A percentile compares a stretch with the other conserved stretches of the same genome.
Conservation (phyloP, 2,113 vertebrate species). For the Podocnemis expansa region DNA sequence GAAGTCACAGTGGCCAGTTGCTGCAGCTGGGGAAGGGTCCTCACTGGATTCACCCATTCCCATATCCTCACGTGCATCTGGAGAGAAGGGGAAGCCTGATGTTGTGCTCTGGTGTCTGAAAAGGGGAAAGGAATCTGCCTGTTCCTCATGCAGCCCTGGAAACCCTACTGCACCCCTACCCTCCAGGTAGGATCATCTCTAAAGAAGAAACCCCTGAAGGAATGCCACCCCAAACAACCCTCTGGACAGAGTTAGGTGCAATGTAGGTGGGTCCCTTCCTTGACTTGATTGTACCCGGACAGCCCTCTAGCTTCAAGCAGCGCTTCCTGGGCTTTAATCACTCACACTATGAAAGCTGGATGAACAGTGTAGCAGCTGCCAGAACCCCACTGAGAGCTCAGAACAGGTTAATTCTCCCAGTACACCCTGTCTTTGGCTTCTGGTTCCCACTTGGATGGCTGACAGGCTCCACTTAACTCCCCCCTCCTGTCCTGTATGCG, state of each 20-base stretch:
- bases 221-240: not conserved
- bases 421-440: not conserved
- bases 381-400: not conserved
- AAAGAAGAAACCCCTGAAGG: not conserved
- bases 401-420: not conserved
- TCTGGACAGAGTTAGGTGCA: not conserved
- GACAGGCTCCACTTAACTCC: not conserved
- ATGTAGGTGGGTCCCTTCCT: not conserved
- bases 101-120: not conserved
- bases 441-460: not conserved
- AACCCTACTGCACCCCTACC: not conserved
- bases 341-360: not conserved
- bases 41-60: not conserved
- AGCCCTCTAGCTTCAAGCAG: not conserved
- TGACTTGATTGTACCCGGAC: not conserved
- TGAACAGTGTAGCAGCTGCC: not conserved
- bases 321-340: not conserved
- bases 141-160: not conserved
- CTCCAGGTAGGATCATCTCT: not conserved
- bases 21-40: rapidly evolving
- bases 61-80: not conserved
- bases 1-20: not conserved
- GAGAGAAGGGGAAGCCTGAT: not conserved
- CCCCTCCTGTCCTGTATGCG: no score
- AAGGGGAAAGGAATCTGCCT: not conserved